Evolutionary conservation across 2,888 invertebrate species (phyloP).

Genomic region (Sycophila texana): DNA sequence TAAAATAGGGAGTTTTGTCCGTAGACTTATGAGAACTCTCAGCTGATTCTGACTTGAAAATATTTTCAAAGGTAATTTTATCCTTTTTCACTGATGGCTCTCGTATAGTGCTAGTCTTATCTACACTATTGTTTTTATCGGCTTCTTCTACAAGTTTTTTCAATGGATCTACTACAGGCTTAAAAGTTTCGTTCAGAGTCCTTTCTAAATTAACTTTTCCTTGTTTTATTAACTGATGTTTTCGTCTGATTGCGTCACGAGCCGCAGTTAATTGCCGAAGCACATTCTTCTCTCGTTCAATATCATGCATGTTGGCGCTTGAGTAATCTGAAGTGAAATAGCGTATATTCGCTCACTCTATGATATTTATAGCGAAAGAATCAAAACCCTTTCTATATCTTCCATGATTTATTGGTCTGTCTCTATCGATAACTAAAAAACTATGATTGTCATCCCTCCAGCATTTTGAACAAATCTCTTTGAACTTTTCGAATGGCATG

Average conservation of each 20-base stretch:
- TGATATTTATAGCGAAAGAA: background rate
- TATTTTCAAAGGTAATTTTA: background rate
- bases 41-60: background rate
- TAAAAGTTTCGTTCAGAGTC: conserved; percentile 10
- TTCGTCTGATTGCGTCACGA: conserved; percentile 2
- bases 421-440: background rate
- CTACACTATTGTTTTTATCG: background rate
- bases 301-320: conserved; percentile 12
- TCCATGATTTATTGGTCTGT: background rate
- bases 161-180: conserved; percentile 5
- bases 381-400: background rate
- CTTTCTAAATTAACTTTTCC: conserved; percentile 7
- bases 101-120: background rate
- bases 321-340: background rate
- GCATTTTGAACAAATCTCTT: too few species aligned
- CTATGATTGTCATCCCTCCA: too few species aligned
- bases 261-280: background rate
- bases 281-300: conserved; percentile 5
- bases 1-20: conserved; percentile 7
- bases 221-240: conserved; percentile 8
- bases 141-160: background rate
- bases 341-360: background rate
- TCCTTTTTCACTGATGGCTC: background rate
- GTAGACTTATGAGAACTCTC: background rate
- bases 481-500: too few species aligned